Conservation (phyloP, 2,113 vertebrate genomes). For the Caretta caretta region DNA sequence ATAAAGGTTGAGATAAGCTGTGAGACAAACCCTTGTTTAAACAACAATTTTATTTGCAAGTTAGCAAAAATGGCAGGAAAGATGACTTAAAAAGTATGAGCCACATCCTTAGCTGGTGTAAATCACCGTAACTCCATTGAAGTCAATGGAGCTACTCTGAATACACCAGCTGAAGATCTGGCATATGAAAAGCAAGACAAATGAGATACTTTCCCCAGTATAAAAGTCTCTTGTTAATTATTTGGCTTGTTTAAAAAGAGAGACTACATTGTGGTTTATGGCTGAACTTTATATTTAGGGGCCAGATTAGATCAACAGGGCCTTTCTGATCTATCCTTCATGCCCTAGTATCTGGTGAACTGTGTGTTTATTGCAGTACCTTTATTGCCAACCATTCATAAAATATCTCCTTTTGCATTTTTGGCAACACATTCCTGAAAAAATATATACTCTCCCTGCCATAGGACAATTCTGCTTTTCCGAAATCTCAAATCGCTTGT, state of each 20-base stretch:
- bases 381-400: background rate
- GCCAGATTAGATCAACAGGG: background rate
- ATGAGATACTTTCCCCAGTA: background rate
- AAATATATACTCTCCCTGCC: background rate
- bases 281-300: background rate
- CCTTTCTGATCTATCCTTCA: background rate
- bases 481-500: background rate
- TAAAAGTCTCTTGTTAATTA: background rate
- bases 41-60: constrained; percentile 3
- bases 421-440: background rate
- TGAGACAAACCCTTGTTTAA: background rate
- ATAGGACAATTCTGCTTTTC: background rate
- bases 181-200: background rate
- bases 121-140: background rate
- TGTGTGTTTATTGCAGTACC: background rate
- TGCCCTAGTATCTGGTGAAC: background rate
- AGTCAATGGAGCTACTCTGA: background rate
- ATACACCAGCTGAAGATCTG: too few relatives aligned
- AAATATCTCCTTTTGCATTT: background rate
- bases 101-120: background rate
- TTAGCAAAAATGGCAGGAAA: background rate
- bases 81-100: background rate
- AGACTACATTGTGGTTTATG: background rate
- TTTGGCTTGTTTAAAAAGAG: background rate
- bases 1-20: background rate